Percentiles rank a stretch among this genome's conserved stretches.
These are phyloP conservation scores for Psix sp. DNA, from an alignment of 1,140 invertebrate species.

Conservation along the genomic window DNA sequence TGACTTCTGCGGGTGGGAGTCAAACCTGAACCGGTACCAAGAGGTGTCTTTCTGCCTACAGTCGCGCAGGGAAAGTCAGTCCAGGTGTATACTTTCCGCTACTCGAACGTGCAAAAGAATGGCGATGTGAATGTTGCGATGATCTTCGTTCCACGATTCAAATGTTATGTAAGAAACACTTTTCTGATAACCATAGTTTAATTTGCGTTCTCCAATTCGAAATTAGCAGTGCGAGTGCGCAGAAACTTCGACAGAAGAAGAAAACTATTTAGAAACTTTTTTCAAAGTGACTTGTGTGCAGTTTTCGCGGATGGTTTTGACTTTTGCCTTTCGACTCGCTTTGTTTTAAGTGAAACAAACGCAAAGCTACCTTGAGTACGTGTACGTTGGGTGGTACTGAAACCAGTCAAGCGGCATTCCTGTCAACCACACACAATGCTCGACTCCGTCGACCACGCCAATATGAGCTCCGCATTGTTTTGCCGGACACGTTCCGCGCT, in stretches of 20 bases:
- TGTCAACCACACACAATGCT: conserved; percentile 39
- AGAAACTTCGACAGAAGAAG: too few species aligned
- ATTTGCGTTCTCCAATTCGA: neutral
- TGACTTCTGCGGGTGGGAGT: conserved; percentile 66
- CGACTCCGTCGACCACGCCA: conserved; percentile 40
- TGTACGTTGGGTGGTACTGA: conserved; percentile 39
- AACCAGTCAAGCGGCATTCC: conserved; percentile 67
- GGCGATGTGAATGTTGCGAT: conserved; percentile 31
- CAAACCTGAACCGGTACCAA: conserved; percentile 65
- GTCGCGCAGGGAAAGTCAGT: conserved; percentile 66
- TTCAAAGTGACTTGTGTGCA: too few species aligned
- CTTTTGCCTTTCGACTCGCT: neutral
- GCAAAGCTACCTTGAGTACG: conserved; percentile 23
- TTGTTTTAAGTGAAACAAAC: conserved; percentile 20
- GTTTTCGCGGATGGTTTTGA: too few species aligned
- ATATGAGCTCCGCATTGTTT: conserved; percentile 35
- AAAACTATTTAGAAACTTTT: too few species aligned
- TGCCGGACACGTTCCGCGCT: conserved; percentile 25
- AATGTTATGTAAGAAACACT: conserved; percentile 35
- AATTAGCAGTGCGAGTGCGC: too few species aligned
- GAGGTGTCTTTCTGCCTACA: conserved; percentile 64
- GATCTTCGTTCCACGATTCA: conserved; percentile 25
- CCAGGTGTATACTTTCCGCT: conserved; percentile 56
- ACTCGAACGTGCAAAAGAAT: conserved; percentile 31
- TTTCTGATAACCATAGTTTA: neutral